Evolutionary conservation across 2,888 invertebrate species (phyloP), one percentile per base, ranked within the genome.

Genomic region (Fragum fragum): DNA sequence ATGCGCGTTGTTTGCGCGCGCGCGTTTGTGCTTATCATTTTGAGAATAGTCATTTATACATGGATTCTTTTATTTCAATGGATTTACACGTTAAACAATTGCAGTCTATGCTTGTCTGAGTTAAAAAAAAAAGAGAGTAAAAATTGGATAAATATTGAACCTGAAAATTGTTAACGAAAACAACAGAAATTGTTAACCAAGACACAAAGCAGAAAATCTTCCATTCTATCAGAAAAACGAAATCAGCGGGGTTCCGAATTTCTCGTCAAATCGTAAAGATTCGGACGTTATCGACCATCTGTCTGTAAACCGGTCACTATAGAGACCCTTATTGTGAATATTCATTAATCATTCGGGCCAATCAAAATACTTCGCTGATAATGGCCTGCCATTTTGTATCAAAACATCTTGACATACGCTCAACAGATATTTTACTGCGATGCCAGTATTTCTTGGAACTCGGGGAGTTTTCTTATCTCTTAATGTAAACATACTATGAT

Each of bases 331-430:
- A 42, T 63, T 55, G 80, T 85, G 83, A 85, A 85, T 85, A 83
- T 85, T 85, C 85, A 85, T 85, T 78, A 82, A 85, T 85, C 85
- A 85, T 78, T 71, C 42, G 23, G 28, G 36, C 85, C 85, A 85
- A 85, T 85, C 81, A 81, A 85, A 82, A 78, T 78, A 72, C 66
- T 76, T 73, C 70, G 9, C n/a, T 68, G 82, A 83, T 83, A 85
- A 78, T 66, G 42, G 42, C 21, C 66, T 66, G 66, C 66, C 66
- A 66, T 66, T 66, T 66, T 66, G 66, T 66, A 66, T 66, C 66
- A 66, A 42, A 66, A 66, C 42, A 36, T 66, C n/a, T 66, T 66
- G 66, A 66, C 66, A 66, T 66, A 66, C 66, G 66, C 29, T 66
- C 21, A 6, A 66, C 66, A 66, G 66, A 66, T 66, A 42, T 6